Evolutionary conservation across 2,888 invertebrate species (phyloP), one percentile per base, ranked within the genome.

Genomic region (Cryptocheilus praepositus): DNA sequence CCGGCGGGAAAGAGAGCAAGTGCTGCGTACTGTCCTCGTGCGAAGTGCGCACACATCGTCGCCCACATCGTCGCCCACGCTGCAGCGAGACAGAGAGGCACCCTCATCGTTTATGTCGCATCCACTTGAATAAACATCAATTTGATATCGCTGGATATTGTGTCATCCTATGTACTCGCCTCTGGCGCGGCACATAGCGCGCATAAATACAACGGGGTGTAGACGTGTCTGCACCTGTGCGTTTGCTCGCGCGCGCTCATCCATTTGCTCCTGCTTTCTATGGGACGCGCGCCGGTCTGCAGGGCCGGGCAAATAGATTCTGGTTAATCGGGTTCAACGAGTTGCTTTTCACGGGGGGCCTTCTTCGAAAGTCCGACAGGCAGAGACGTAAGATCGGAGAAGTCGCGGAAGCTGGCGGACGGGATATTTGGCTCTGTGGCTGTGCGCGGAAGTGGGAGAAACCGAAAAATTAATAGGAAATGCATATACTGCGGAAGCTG

Each of bases 41-140:
- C 28, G 51, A 18, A 19, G 43, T 49, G 11, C 49, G 21, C n/a
- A n/a, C 55, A n/a, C n/a, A n/a, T n/a, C n/a, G n/a, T n/a, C n/a
- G n/a, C n/a, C n/a, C n/a, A n/a, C n/a, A n/a, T n/a, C n/a, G n/a
- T n/a, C n/a, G n/a, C n/a, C n/a, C n/a, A n/a, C n/a, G 52, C 57
- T 22, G 43, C 11, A 55, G 51, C 46, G 43, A 51, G n/a, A 51
- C 51, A 4, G 60, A 49, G 49, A 18, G 49, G 8, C 49, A 18
- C 49, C 49, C 18, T 49, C 16, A 64, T 71, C 68, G 68, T 52
- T 62, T 62, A 64, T 49, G 60, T 70, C 56, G 54, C 55, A 49
- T 60, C 76, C 81, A 81, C 77, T 81, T 81, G 81, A 77, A 74
- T 75, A 81, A 82, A 82, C 75, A 82, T 81, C 75, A 76, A 79